Evolutionary conservation across 1,140 invertebrate species (phyloP), one percentile per base, ranked within the genome.

Genomic region (Xylocopa sonorina): DNA sequence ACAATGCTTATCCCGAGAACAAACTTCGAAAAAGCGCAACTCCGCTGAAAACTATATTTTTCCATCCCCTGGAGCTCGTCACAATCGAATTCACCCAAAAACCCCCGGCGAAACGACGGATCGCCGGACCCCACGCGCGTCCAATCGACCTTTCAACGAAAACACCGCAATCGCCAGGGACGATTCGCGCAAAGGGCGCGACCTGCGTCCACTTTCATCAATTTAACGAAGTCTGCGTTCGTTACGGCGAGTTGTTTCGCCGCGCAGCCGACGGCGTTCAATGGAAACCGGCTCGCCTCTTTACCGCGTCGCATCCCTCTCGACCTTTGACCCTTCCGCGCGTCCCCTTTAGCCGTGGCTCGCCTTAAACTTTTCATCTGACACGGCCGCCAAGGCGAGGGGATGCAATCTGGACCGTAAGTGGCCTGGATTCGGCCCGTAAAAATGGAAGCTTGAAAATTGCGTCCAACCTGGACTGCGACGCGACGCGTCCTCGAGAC

Each of bases 161-260:
- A 29, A 6, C n/a, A 2, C 21, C 34, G 2, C 58, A 34, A 38
- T 60, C 48, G 12, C 18, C n/a, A 57, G 29, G 16, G 67, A 53
- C 10, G 27, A 38, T 50, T 51, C 29, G 27, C 2, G 34, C 18
- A 14, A 82, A 72, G 2, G 51, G 50, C 27, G 14, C 41, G 29
- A 73, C 34, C 66, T 27, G 32, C 38, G 51, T 78, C 79, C 32
- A 50, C 48, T 43, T 48, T 64, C 34, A 38, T n/a, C 16, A n/a
- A 38, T 86, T 55, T 88, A 88, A 86, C 60, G 66, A 82, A 77
- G 43, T 53, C 66, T 73, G 72, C 41, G 60, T 79, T 84, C 85
- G 57, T 84, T 77, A 24, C 14, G 43, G 76, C 16, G 21, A 66
- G 34, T 57, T 18, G 62, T 71, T 46, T n/a, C 48, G 16, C 14